Conservation (phyloP, 2,113 vertebrate genomes). For the Smithornis capensis region DNA sequence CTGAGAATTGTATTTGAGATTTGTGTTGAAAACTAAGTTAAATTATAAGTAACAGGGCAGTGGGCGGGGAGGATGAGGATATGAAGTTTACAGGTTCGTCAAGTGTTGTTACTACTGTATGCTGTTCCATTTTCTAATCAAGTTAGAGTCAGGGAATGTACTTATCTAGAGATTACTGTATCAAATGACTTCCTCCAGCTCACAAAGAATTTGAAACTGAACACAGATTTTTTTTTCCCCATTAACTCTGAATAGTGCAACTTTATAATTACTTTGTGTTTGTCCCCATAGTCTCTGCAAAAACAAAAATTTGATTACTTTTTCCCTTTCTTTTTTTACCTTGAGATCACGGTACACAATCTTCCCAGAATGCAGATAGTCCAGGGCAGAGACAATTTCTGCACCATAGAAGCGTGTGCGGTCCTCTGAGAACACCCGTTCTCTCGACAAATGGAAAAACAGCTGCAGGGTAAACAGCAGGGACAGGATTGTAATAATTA, state of each 20-base stretch:
- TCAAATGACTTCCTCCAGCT: background rate
- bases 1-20: background rate
- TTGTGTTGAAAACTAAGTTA: background rate
- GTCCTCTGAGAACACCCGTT: slow-evolving; percentile 98
- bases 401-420: slow-evolving; percentile 98
- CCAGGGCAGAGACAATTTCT: slow-evolving; percentile 96
- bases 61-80: background rate
- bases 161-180: background rate
- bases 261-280: slow-evolving; percentile 78
- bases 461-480: slow-evolving; percentile 98
- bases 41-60: background rate
- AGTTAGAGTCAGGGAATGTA: background rate
- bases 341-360: slow-evolving; percentile 99
- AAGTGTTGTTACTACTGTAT: background rate
- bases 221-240: background rate
- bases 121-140: background rate
- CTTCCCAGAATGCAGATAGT: slow-evolving; percentile 98
- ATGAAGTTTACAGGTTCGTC: background rate
- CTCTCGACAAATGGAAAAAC: slow-evolving; percentile 99
- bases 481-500: slow-evolving; percentile 99
- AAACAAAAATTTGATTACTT: slow-evolving; percentile 76
- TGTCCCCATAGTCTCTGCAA: slow-evolving; percentile 68
- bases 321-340: slow-evolving; percentile 80
- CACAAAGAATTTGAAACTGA: slow-evolving; percentile 8
- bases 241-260: slow-evolving; percentile 63